Percentiles rank a stretch among this genome's conserved stretches.
Evolutionary conservation across 2,888 invertebrate species (phyloP).

Genomic region (Yponomeuta cagnagella): DNA sequence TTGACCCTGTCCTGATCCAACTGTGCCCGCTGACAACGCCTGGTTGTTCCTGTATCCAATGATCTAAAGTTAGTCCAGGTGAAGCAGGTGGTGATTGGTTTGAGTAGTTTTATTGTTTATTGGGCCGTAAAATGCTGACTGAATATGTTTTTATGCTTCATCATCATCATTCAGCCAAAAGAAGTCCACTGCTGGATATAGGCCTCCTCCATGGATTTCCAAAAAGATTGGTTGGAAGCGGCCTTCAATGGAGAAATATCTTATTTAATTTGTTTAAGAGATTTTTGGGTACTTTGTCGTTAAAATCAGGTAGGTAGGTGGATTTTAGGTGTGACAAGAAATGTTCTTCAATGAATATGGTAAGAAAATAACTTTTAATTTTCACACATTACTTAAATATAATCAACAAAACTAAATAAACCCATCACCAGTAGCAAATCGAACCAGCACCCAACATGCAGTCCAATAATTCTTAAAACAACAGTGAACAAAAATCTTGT

Average conservation of each 20-base stretch:
- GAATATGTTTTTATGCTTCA: not conserved
- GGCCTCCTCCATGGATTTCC: no score
- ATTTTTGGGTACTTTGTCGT: not conserved
- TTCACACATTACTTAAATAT: not conserved
- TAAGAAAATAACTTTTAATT: not conserved
- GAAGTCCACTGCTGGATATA: no score
- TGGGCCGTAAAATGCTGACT: not conserved
- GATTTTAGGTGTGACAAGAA: not conserved
- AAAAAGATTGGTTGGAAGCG: no score
- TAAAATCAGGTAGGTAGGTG: not conserved
- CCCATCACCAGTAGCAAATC: not conserved
- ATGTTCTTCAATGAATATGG: not conserved
- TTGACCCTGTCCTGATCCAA: slow-evolving; percentile 54
- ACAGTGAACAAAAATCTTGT: not conserved
- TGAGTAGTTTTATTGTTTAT: not conserved
- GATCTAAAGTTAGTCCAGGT: not conserved
- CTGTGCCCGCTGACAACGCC: slow-evolving; percentile 44
- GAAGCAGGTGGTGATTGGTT: not conserved
- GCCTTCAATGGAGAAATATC: not conserved
- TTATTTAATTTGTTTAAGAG: no score
- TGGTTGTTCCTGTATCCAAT: slow-evolving; percentile 58
- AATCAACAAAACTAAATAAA: not conserved
- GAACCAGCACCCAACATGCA: not conserved
- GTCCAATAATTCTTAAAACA: not conserved
- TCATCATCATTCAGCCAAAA: no score